Evolutionary conservation across 1,140 invertebrate species (phyloP), one percentile per base, ranked within the genome.

Genomic region (Caerostris extrusa): DNA sequence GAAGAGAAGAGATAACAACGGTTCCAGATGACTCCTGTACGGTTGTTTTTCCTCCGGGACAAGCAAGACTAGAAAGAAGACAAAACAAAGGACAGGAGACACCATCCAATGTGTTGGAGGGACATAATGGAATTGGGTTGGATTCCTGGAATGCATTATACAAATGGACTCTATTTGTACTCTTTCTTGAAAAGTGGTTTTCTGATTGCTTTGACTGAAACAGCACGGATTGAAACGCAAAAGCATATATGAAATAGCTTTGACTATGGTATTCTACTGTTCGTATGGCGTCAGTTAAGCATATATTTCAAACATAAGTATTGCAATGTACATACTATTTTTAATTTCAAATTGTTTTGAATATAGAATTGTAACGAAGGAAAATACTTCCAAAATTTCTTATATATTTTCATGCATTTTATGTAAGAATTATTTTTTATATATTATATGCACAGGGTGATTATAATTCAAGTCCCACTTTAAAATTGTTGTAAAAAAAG

Each of bases 61-160:
- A 61, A 55, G 34, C 5, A 67, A n/a, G 7, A 57, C 14, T 7
- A 69, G 10, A 61, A 69, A 3, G 17, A 69, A 89, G 55, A 8
- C 64, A 71, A 64, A 89, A 64, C 87, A 55, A 69, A 57, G 61
- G 34, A 89, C 85, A 60, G 85, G 7, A 53, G 85, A 61, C 85
- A 57, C 61, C 85, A 50, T 14, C 14, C 4, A 34, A 71, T 7
- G 61, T 53, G 61, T 19, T 60, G n/a, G 57, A 69, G 61, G 6
- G 17, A 55, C 34, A 12, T 71, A 89, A 89, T 89, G 87, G 87
- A 89, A 89, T 87, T 50, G 85, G 55, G 34, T 87, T 58, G 55
- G 85, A 56, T 69, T 69, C 34, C 56, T 56, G 19, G 50, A 87
- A 64, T 89, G 50, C 50, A 89, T 89, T 89, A 89, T 89, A 61